These are phyloP conservation scores for Physocephala rufipes DNA, from an alignment of 2,888 invertebrate genomes.

Conservation along the genomic window DNA sequence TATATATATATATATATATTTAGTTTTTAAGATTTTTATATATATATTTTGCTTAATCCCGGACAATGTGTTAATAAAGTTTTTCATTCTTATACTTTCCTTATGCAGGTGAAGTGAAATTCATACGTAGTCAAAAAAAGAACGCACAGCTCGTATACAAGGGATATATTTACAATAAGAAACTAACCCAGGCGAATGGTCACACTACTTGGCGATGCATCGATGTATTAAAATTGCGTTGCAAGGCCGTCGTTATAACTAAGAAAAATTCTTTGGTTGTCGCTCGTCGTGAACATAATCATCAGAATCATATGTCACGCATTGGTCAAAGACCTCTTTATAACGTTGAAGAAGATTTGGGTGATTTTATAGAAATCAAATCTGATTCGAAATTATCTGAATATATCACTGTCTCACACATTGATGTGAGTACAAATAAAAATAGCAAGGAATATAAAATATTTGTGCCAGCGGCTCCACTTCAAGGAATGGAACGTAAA, in stretches of 20 bases:
- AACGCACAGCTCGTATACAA: conserved; percentile 66
- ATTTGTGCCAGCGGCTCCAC: conserved; percentile 55
- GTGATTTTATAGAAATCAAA: conserved; percentile 63
- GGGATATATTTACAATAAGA: conserved; percentile 66
- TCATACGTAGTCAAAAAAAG: conserved; percentile 67
- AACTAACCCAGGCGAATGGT: conserved; percentile 66
- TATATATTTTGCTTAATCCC: background rate
- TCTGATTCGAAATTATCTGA: conserved; percentile 59
- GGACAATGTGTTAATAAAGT: background rate
- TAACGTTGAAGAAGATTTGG: conserved; percentile 61
- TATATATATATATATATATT: background rate
- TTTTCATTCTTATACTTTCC: conserved; percentile 14
- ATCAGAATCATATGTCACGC: conserved; percentile 58
- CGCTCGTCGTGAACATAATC: conserved; percentile 61
- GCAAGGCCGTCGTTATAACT: conserved; percentile 65
- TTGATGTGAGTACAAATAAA: conserved; percentile 59
- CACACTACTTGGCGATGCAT: conserved; percentile 66
- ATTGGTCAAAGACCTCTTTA: conserved; percentile 63
- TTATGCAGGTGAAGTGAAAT: conserved; percentile 55
- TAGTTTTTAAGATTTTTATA: background rate
- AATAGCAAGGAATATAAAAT: conserved; percentile 61
- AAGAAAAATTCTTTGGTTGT: conserved; percentile 59
- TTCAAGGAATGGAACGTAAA: conserved; percentile 22
- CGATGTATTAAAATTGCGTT: conserved; percentile 63
- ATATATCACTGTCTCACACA: conserved; percentile 56